Evolutionary conservation across 2,888 invertebrate genomes (phyloP).

Genomic region (Cosmopolites sordidus): DNA sequence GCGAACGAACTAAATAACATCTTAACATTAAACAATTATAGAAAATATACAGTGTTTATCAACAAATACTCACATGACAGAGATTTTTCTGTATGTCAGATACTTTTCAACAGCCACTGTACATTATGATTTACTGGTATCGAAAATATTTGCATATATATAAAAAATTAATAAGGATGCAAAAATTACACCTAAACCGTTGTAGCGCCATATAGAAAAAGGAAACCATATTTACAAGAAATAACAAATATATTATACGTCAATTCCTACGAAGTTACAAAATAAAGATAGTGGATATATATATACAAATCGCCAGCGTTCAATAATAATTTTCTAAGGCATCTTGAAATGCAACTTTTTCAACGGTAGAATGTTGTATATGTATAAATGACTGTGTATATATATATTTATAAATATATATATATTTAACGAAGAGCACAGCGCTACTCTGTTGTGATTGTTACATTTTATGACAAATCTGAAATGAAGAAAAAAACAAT

Average conservation of each 20-base stretch:
- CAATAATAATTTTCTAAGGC: slow-evolving; percentile 41
- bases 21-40: too few relatives aligned
- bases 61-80: too few relatives aligned
- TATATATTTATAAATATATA: slow-evolving; percentile 19
- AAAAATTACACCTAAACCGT: slow-evolving; percentile 12
- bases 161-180: too few relatives aligned
- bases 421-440: slow-evolving; percentile 33
- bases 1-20: too few relatives aligned
- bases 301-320: slow-evolving; percentile 43
- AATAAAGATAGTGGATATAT: slow-evolving; percentile 37
- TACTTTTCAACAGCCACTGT: too few relatives aligned
- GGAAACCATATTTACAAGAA: slow-evolving; percentile 37
- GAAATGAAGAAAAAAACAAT: too few relatives aligned
- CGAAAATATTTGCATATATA: too few relatives aligned
- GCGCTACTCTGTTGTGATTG: slow-evolving; percentile 30
- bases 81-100: too few relatives aligned
- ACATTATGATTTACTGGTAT: too few relatives aligned
- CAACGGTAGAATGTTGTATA: slow-evolving; percentile 34
- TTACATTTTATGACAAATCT: slow-evolving; percentile 46
- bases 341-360: slow-evolving; percentile 37
- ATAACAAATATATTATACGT: slow-evolving; percentile 35
- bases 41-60: too few relatives aligned
- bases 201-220: slow-evolving; percentile 14
- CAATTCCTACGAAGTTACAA: slow-evolving; percentile 41
- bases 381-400: slow-evolving; percentile 39